Percentiles rank a stretch among this genome's conserved stretches.
Evolutionary conservation across 2,888 invertebrate genomes (phyloP).

Genomic region (Colletes collaris): DNA sequence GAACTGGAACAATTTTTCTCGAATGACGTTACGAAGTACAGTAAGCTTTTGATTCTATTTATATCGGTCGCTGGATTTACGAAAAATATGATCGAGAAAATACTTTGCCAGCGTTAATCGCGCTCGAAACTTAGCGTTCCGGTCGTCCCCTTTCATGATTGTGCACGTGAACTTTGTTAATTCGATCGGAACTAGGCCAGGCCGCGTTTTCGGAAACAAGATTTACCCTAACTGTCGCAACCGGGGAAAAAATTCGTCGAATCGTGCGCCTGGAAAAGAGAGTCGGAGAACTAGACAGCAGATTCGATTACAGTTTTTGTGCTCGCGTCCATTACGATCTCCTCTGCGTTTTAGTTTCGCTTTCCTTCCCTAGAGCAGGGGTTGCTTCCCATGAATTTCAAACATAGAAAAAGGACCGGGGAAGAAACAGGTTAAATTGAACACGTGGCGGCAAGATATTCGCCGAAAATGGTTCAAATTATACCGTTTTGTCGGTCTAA

Average conservation of each 20-base stretch:
- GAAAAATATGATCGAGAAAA: neutral
- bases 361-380: slow-evolving; percentile 16
- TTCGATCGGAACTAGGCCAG: slow-evolving; percentile 12
- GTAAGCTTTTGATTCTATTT: no score
- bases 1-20: no score
- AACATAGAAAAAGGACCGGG: no score
- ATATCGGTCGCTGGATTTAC: neutral
- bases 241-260: slow-evolving; percentile 55
- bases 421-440: no score
- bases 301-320: slow-evolving; percentile 66
- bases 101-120: neutral
- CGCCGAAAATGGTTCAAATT: no score
- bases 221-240: slow-evolving; percentile 35
- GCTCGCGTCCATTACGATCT: slow-evolving; percentile 18
- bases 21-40: no score
- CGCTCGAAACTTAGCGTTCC: slow-evolving; percentile 6
- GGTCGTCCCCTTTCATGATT: neutral
- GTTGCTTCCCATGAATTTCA: slow-evolving; percentile 18
- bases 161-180: slow-evolving; percentile 6
- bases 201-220: slow-evolving; percentile 20
- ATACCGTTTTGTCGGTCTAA: no score
- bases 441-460: no score
- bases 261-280: slow-evolving; percentile 53
- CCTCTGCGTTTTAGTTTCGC: slow-evolving; percentile 30
- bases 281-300: slow-evolving; percentile 57